phyloP scores from a whole-genome alignment of 2,888 invertebrate species.

The Synanthedon andrenaeformis region DNA sequence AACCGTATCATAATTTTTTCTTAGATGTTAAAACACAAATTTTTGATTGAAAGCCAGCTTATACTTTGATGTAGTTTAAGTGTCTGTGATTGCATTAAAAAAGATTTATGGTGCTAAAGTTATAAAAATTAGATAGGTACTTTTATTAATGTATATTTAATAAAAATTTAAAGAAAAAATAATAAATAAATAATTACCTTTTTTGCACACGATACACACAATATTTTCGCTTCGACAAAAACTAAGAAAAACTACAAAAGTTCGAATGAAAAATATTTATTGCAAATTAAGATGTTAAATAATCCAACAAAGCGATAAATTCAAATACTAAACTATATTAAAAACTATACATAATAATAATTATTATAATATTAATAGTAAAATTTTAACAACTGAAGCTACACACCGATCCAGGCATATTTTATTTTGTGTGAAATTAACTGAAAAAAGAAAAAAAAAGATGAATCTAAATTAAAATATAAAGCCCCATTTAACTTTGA shows the following conservation, averaged over 20 bases:
- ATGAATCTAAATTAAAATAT: too few relatives aligned
- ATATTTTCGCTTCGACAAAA: background rate
- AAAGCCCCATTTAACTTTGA: too few relatives aligned
- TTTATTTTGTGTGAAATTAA: constrained; percentile 56
- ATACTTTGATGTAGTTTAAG: too few relatives aligned
- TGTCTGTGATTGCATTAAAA: too few relatives aligned
- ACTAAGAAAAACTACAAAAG: constrained; percentile 3
- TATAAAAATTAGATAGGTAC: too few relatives aligned
- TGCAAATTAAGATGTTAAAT: constrained; percentile 20
- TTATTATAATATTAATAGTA: background rate
- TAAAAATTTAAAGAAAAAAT: background rate
- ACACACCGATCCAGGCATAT: constrained; percentile 58
- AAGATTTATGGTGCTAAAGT: too few relatives aligned
- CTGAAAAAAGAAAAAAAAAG: constrained; percentile 52
- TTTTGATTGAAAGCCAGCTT: too few relatives aligned
- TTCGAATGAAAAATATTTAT: constrained; percentile 22
- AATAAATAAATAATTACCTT: constrained; percentile 7
- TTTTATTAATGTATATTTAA: too few relatives aligned
- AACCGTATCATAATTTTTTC: too few relatives aligned
- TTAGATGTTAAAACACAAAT: too few relatives aligned
- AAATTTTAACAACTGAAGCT: constrained; percentile 19
- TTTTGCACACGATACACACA: background rate
- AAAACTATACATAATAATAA: background rate
- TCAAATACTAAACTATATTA: background rate
- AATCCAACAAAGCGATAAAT: background rate